phyloP scores from a whole-genome alignment of 2,888 invertebrate species.

The Cephus runcator region DNA sequence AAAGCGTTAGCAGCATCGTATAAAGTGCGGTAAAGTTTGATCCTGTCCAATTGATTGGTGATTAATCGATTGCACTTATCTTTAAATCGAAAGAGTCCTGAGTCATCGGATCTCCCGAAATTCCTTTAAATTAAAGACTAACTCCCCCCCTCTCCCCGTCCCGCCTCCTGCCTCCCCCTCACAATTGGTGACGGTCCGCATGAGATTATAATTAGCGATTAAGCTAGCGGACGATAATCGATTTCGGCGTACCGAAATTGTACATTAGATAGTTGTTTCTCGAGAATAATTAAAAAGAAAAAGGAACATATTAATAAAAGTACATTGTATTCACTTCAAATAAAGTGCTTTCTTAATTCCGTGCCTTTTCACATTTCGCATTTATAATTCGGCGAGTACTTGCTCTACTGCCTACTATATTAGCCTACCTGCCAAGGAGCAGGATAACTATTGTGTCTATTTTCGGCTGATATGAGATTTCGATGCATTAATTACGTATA shows the following conservation, averaged over 20 bases:
- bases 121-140: conserved; percentile 11
- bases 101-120: conserved; percentile 23
- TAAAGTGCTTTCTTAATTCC: conserved; percentile 59
- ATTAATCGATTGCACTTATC: too few relatives aligned
- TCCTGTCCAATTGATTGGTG: too few relatives aligned
- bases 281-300: not conserved
- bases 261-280: conserved; percentile 45
- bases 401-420: too few relatives aligned
- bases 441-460: too few relatives aligned
- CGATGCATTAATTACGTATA: too few relatives aligned
- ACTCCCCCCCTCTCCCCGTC: not conserved
- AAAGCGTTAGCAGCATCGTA: not conserved
- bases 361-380: conserved; percentile 48
- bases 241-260: conserved; percentile 35
- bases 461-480: too few relatives aligned
- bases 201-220: conserved; percentile 30
- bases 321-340: conserved; percentile 27
- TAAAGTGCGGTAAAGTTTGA: not conserved
- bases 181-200: conserved; percentile 14
- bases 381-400: too few relatives aligned
- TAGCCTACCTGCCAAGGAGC: too few relatives aligned
- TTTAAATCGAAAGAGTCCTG: conserved; percentile 5
- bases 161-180: conserved; percentile 12
- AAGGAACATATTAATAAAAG: conserved; percentile 25
- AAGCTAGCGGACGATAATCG: conserved; percentile 30